These are phyloP conservation scores for Oreochromis mossambicus DNA, from an alignment of 2,797 vertebrate species.

Conservation along the genomic window DNA sequence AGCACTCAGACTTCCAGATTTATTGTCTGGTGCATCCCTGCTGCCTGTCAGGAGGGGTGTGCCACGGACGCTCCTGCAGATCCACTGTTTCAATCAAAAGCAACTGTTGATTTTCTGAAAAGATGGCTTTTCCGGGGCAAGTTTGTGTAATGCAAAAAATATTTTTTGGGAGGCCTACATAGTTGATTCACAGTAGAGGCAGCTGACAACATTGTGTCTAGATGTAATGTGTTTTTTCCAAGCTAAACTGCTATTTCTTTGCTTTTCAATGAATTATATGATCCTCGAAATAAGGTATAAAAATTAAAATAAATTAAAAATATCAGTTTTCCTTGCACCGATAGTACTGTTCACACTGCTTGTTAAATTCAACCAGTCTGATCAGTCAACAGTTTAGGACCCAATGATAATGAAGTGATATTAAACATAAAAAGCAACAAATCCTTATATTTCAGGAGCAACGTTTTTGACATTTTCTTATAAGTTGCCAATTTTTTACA, in stretches of 20 bases:
- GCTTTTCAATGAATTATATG: background rate
- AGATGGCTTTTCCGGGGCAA: background rate
- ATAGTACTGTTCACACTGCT: background rate
- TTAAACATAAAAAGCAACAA: background rate
- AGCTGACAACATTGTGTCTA: background rate
- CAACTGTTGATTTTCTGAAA: background rate
- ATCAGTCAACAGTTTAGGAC: background rate
- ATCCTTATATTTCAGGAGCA: background rate
- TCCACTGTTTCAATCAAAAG: background rate
- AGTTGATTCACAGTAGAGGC: background rate
- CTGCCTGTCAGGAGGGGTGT: slow-evolving; percentile 24
- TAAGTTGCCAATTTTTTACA: background rate
- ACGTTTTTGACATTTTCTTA: background rate
- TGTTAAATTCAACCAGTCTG: background rate
- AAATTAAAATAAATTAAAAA: background rate
- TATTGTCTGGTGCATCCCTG: slow-evolving; percentile 35
- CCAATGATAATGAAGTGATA: background rate
- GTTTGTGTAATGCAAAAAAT: background rate
- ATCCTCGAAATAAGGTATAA: background rate
- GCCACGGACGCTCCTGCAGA: slow-evolving; percentile 5
- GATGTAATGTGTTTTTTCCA: background rate
- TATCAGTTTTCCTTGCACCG: background rate
- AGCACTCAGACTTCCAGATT: background rate
- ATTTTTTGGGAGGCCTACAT: background rate
- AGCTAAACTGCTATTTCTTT: background rate